Percentiles rank a stretch among this genome's conserved stretches.
These are phyloP conservation scores for Xenus cinereus DNA, from an alignment of 2,113 vertebrate species.

Conservation along the genomic window DNA sequence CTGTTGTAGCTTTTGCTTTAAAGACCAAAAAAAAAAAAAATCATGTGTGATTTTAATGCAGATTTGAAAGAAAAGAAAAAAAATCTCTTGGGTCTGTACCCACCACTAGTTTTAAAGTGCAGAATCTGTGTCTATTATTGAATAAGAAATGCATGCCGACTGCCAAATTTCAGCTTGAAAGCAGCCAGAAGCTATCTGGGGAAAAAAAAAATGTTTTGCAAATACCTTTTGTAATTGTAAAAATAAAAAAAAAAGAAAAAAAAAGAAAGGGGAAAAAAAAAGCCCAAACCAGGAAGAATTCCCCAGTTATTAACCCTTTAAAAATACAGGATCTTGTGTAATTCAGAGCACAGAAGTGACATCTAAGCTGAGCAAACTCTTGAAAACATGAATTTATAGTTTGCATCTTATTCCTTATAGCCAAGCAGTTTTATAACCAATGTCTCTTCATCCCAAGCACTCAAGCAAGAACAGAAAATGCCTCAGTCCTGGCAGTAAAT, in stretches of 20 bases:
- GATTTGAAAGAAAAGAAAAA: not conserved
- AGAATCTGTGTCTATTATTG: constrained; percentile 36
- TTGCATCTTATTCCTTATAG: not conserved
- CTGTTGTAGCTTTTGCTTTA: not conserved
- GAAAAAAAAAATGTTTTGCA: not conserved
- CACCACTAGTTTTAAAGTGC: constrained; percentile 27
- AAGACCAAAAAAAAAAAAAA: not conserved
- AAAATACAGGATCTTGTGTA: not conserved
- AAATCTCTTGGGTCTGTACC: not conserved
- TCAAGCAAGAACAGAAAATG: not conserved
- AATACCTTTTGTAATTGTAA: constrained; percentile 48
- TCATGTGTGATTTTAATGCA: not conserved
- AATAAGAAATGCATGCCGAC: constrained; percentile 8
- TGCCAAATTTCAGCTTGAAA: constrained; percentile 47
- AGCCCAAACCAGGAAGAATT: not conserved
- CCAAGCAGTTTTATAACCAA: not conserved
- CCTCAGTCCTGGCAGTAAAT: not conserved
- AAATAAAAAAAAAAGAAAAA: not conserved
- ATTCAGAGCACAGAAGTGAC: not conserved
- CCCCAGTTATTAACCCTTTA: not conserved
- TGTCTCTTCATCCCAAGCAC: not conserved
- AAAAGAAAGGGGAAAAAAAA: too few relatives aligned
- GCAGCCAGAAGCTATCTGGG: constrained; percentile 25
- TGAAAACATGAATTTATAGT: not conserved
- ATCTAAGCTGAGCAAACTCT: not conserved